These are phyloP conservation scores for Daubentonia madagascariensis DNA, from an alignment of 2,113 vertebrate species.

Conservation along the genomic window DNA sequence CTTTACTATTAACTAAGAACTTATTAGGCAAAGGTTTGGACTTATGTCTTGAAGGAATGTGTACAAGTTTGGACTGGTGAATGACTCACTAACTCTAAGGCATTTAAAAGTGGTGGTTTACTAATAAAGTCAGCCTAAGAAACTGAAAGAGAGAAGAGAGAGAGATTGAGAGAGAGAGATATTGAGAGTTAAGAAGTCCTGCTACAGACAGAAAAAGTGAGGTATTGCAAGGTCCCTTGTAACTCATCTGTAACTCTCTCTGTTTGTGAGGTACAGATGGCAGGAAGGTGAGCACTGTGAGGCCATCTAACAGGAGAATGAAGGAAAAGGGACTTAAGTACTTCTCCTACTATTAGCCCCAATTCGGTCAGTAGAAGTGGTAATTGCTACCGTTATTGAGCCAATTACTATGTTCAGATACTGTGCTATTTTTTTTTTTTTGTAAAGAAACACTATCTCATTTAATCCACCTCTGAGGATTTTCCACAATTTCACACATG, in stretches of 20 bases:
- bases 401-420: neutral
- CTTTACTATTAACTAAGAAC: slow-evolving; percentile 35
- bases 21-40: slow-evolving; percentile 18
- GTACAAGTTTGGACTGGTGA: slow-evolving; percentile 55
- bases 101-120: slow-evolving; percentile 58
- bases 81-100: slow-evolving; percentile 55
- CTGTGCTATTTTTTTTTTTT: neutral
- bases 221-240: too few species aligned
- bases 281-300: neutral
- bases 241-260: neutral
- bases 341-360: neutral
- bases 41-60: slow-evolving; percentile 45
- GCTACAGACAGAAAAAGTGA: neutral
- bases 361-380: neutral
- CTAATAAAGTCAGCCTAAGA: slow-evolving; percentile 11
- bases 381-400: neutral
- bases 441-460: neutral
- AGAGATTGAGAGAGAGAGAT: neutral
- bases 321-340: neutral
- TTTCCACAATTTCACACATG: neutral
- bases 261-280: neutral
- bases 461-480: neutral
- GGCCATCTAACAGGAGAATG: neutral
- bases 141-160: neutral
- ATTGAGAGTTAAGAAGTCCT: neutral